Conservation (phyloP, 2,888 invertebrate genomes). For the Meiosimyza decipiens region DNA sequence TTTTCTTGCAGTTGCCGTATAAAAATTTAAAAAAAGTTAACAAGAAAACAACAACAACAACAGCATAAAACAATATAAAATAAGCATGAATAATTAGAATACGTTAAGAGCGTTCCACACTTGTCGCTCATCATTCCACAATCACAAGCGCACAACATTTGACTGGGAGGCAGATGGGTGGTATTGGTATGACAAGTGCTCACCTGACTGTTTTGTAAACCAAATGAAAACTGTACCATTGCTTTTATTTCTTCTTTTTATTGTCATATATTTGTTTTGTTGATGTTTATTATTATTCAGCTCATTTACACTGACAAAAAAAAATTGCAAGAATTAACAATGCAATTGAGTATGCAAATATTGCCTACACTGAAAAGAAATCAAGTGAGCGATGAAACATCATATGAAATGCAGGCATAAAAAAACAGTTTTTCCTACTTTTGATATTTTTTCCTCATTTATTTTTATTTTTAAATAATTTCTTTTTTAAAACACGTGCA, state of each 20-base stretch:
- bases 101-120: slow-evolving; percentile 61
- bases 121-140: not conserved
- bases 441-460: slow-evolving; percentile 1
- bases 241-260: not conserved
- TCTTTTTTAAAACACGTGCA: slow-evolving; percentile 33
- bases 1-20: too few relatives aligned
- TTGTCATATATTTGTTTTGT: slow-evolving; percentile 1
- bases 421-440: slow-evolving; percentile 31
- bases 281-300: slow-evolving; percentile 22
- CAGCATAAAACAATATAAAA: slow-evolving; percentile 57
- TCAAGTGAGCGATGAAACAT: not conserved
- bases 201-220: slow-evolving; percentile 62
- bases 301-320: slow-evolving; percentile 9
- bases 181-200: slow-evolving; percentile 27
- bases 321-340: slow-evolving; percentile 56
- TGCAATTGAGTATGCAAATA: slow-evolving; percentile 66
- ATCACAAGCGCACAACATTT: not conserved
- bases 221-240: slow-evolving; percentile 60
- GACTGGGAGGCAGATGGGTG: not conserved
- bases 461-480: slow-evolving; percentile 37
- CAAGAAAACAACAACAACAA: not conserved
- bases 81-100: slow-evolving; percentile 65
- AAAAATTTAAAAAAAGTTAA: too few relatives aligned
- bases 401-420: not conserved
- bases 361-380: slow-evolving; percentile 54